Conservation (phyloP, 2,113 vertebrate genomes). For the Serilophus lunatus region DNA sequence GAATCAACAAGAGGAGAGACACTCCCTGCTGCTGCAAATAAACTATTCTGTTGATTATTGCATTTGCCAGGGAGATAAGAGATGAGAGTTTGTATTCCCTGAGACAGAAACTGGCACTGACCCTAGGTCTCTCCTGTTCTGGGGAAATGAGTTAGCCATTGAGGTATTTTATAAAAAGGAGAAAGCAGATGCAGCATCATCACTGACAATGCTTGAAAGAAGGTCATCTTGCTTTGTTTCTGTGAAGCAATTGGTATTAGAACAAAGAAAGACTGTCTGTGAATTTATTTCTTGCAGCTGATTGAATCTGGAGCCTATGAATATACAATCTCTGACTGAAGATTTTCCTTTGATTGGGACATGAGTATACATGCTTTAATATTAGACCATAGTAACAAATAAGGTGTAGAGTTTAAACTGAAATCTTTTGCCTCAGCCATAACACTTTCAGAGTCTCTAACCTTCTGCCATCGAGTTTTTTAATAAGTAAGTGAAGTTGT, state of each 20-base stretch:
- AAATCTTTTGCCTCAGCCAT: not conserved
- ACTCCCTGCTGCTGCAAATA: not conserved
- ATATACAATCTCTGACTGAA: not conserved
- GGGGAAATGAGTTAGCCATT: not conserved
- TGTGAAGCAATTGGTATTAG: not conserved
- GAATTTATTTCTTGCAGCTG: not conserved
- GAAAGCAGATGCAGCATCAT: not conserved
- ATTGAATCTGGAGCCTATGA: not conserved
- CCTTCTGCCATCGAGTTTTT: not conserved
- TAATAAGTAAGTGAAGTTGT: not conserved
- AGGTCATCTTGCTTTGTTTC: not conserved
- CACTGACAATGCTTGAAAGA: not conserved
- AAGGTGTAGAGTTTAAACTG: not conserved
- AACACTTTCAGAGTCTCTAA: not conserved
- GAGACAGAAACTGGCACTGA: conserved; percentile 26
- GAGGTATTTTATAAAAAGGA: not conserved
- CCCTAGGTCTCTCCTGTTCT: not conserved
- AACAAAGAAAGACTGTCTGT: not conserved
- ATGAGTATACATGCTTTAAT: not conserved
- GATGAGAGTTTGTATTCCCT: conserved; percentile 27
- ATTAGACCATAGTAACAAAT: not conserved
- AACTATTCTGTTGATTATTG: conserved; percentile 29
- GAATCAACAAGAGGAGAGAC: not conserved
- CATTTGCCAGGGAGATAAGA: conserved; percentile 16
- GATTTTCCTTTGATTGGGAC: not conserved